phyloP scores from a whole-genome alignment of 2,113 vertebrate species.

The Myodes glareolus region DNA sequence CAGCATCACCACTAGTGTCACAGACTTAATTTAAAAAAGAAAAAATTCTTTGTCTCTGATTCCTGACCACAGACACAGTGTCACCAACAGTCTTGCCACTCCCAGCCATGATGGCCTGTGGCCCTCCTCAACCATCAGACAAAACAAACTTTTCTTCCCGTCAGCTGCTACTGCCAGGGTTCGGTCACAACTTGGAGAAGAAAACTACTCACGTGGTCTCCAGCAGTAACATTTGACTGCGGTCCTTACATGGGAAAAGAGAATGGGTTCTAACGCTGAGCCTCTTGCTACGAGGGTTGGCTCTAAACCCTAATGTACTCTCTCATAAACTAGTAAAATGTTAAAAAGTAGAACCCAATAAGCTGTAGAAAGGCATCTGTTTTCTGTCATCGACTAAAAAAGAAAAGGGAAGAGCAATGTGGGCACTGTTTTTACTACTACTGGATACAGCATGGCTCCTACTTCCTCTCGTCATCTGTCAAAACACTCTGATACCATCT shows the following conservation, averaged over 20 bases:
- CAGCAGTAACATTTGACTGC: not conserved
- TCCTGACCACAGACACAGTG: not conserved
- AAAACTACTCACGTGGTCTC: not conserved
- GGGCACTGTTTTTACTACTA: constrained; percentile 58
- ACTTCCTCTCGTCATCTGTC: not conserved
- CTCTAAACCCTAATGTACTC: not conserved
- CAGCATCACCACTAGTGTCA: not conserved
- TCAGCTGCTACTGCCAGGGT: not conserved
- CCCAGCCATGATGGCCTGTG: not conserved
- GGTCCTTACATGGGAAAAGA: accelerated
- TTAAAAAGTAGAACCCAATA: constrained; percentile 34
- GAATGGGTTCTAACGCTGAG: not conserved
- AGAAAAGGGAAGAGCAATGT: constrained; percentile 37
- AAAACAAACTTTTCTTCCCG: not conserved
- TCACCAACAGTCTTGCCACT: too few species aligned
- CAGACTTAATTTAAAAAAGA: not conserved
- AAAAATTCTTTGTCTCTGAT: not conserved
- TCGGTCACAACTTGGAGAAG: too few species aligned
- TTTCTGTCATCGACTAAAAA: constrained; percentile 66
- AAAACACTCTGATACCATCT: not conserved
- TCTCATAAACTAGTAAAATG: not conserved
- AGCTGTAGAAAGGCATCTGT: constrained; percentile 65
- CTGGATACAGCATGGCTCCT: constrained; percentile 57
- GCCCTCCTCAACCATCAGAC: not conserved
- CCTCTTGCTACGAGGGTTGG: not conserved